Evolutionary conservation across 2,888 invertebrate species (phyloP), one percentile per base, ranked within the genome.

Genomic region (Melitaea athalia): DNA sequence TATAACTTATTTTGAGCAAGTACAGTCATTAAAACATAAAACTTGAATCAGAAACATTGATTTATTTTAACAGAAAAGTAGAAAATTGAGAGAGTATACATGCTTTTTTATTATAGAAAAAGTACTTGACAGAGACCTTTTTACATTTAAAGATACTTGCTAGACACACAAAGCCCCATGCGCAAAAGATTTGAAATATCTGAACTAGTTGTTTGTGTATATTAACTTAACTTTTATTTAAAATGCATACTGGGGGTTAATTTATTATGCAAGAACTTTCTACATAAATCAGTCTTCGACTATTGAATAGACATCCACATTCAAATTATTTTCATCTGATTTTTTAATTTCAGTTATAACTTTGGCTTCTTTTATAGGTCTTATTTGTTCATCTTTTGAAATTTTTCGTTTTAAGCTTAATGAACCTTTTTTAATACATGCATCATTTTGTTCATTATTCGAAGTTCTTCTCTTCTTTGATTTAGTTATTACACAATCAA

Each of bases 361-460:
- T 64, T 71, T 75, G 11, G 71, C 70, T 68, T 76, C 75, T 62
- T 76, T 76, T 10, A 67, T 33, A 12, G 75, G 70, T 49, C 74
- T 73, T 45, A 63, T 50, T 66, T 81, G 82, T 11, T 91, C 91
- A 76, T 91, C 91, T 75, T 89, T 90, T 10, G 82, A 75, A 49
- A 83, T 77, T 77, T 92, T 92, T 57, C 92, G 83, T 76, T 92
- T 92, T 63, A 92, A 78, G 75, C 88, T 87, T 33, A 91, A 70
- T 38, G 38, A 38, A 60, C 82, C 81, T 83, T 88, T 91, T 71
- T 85, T 89, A 38, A 85, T 76, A 68, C 85, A 86, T 8, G 83
- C 77, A 49, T 88, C 87, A 72, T 79, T 82, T 12, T 79, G 78
- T 12, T 92, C 92, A 79, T 84, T 84, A 60, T 74, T 77, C 0